Evolutionary conservation across 2,888 invertebrate species (phyloP).

Genomic region (Papilio protenor): DNA sequence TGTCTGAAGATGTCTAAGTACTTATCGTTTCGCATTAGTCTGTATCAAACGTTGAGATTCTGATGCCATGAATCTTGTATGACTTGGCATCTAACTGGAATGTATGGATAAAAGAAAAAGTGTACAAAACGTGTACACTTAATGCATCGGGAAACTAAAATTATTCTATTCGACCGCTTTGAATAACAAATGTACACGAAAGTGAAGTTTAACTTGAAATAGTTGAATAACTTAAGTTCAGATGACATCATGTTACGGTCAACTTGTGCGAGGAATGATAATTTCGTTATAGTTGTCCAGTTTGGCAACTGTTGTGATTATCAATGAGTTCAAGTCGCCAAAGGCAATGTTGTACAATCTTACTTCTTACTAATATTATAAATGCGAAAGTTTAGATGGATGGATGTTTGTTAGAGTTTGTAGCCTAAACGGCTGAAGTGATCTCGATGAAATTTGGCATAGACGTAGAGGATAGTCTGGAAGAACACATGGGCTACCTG

Average conservation of each 20-base stretch:
- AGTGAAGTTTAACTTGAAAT: conserved; percentile 46
- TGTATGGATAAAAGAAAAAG: conserved; percentile 41
- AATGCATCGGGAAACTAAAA: conserved; percentile 43
- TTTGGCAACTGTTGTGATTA: not conserved
- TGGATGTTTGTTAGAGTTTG: too few relatives aligned
- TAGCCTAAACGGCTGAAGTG: too few relatives aligned
- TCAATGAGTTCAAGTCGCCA: not conserved
- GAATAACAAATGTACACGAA: conserved; percentile 51
- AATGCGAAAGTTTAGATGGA: too few relatives aligned
- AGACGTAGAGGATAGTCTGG: too few relatives aligned
- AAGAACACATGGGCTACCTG: too few relatives aligned
- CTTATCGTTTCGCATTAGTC: conserved; percentile 25
- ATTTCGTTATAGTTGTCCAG: conserved; percentile 12
- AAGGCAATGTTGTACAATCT: too few relatives aligned
- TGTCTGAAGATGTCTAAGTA: conserved; percentile 11
- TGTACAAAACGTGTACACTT: conserved; percentile 34
- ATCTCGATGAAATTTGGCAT: too few relatives aligned
- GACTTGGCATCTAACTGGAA: conserved; percentile 38
- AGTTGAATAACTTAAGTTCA: conserved; percentile 39
- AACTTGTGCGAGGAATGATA: conserved; percentile 23
- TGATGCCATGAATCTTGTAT: conserved; percentile 43
- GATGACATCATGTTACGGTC: conserved; percentile 43
- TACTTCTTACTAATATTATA: too few relatives aligned
- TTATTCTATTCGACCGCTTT: conserved; percentile 43
- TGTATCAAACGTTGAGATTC: conserved; percentile 33